Percentiles rank a stretch among this genome's conserved stretches.
These are phyloP conservation scores for Synodontis membranacea DNA, from an alignment of 2,113 vertebrate genomes.

Conservation along the genomic window DNA sequence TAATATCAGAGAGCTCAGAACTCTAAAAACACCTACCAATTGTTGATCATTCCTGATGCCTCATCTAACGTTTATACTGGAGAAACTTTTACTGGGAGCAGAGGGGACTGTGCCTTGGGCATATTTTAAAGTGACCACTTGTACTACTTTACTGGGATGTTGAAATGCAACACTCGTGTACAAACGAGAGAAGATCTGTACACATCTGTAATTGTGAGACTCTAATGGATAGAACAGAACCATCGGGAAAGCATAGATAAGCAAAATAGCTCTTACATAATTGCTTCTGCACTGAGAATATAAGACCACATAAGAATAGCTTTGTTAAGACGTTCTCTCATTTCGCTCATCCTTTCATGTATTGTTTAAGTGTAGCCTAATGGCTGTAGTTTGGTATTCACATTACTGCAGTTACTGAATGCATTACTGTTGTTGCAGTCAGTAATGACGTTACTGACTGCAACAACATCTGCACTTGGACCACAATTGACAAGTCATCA, in stretches of 20 bases:
- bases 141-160: background rate
- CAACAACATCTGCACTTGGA: background rate
- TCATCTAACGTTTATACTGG: background rate
- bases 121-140: background rate
- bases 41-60: background rate
- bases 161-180: background rate
- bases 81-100: background rate
- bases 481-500: too few species aligned
- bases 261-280: too few species aligned
- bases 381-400: background rate
- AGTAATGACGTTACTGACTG: background rate
- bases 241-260: too few species aligned
- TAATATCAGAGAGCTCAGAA: background rate
- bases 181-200: too few species aligned
- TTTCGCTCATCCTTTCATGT: background rate
- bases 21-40: background rate
- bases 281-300: background rate
- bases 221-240: background rate
- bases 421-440: too few species aligned
- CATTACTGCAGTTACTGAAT: too few species aligned
- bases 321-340: background rate
- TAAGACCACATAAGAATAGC: background rate
- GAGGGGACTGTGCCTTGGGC: too few species aligned
- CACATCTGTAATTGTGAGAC: background rate
- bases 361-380: background rate